Base-by-base conservation (phyloP, 2,888 invertebrate genomes). In the Amiota mariae region DNA sequence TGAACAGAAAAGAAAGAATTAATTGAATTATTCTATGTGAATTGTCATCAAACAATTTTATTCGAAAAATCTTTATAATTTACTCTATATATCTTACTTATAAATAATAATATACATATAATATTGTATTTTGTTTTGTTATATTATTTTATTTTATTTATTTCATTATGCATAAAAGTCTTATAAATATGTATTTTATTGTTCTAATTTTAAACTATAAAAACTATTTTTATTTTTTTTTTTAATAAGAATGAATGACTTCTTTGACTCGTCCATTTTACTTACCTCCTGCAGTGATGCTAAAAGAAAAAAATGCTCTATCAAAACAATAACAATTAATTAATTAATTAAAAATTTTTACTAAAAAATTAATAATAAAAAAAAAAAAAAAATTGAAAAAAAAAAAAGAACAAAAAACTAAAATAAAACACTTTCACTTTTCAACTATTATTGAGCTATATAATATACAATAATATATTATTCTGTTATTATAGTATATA, bases 261-360 rank as follows among this genome's bases (percentile, higher is more conserved):
- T 89, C 89, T 89, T 89, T 89, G 89, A 89, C 89, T 89, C 89
- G 89, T 88, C 89, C 88, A 88, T 88, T 89, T 87, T 86, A 89
- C 88, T 87, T 86, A 88, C 82, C 81, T 79, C 72, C 75, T 82
- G 80, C 82, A 87, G 85, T 89, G 87, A 88, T 87, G 85, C 87
- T 87, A 88, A 83, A 85, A 85, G 83, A 84, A 82, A 81, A 24
- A 82, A 87, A 82, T n/a, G 70, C 79, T 82, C 75, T 76, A 75
- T 70, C 72, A 77, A 76, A 77, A 76, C 75, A 77, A 49, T 49
- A 70, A 18, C 56, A 24, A 36, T 12, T 24, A 24, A 24, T 24
- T 24, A 24, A 24, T 24, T 24, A 24, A 24, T 24, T 24, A 24
- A 24, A 24, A 24, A 24, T 2, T 3, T 24, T 24, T 24, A 63